Base-by-base conservation (phyloP, 1,140 invertebrate genomes). In the Parapsyche elsis region DNA sequence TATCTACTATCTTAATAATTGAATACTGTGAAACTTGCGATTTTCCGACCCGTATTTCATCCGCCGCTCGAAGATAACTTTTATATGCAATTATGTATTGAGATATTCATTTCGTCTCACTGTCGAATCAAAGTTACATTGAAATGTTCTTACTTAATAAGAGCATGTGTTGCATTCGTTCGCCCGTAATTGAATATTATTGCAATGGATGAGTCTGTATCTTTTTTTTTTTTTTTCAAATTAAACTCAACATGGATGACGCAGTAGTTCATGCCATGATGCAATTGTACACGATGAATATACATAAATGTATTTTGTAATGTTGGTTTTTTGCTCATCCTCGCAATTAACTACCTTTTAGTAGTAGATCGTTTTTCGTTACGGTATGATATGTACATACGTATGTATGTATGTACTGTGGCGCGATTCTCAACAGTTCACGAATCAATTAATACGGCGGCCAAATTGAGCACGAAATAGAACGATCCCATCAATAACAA, bases 341-440 rank as follows among this genome's bases (percentile, higher is more conserved):
- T 1, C 26, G 21, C 64, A 67, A 67, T 67, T 67, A 67, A 67
- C 64, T 67, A 67, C 64, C 64, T 67, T 67, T 67, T 67, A 67
- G 64, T 67, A 23, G 19, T 30, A 23, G 21, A 67, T 67, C 64
- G 21, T 5, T 67, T 67, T 67, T 67, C 24, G 21, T 67, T 67
- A 26, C 24, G 64, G 30, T 38, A 38, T 7, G 30, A 38, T 38
- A 38, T 38, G 7, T 38, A 38, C 30, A 38, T 7, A 38, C 30
- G 16, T 61, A 19, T 21, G 57, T 19, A 2, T 1, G 16, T 21
- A n/a, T n/a, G n/a, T n/a, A n/a, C n/a, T 59, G 9, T 10, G 5
- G 21, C 64, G 64, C 10, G 21, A 67, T 67, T 67, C 24, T 26
- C 0, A 67, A 67, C 24, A 23, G 21, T 67, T 67, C 64, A 26